Percentiles rank a stretch among this genome's conserved stretches.
phyloP scores from a whole-genome alignment of 2,797 vertebrate genomes.

The Sebastes umbrosus region DNA sequence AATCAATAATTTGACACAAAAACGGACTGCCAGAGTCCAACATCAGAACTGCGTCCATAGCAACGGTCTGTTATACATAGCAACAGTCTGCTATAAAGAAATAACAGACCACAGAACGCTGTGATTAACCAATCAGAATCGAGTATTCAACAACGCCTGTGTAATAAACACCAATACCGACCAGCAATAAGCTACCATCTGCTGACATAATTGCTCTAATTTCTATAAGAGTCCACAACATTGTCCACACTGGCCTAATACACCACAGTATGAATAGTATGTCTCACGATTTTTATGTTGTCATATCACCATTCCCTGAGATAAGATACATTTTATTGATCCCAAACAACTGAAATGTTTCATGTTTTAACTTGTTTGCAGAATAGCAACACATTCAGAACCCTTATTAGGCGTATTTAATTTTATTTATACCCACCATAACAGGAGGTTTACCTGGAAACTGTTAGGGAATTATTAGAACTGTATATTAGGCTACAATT shows the following conservation, averaged over 20 bases:
- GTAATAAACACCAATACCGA: neutral
- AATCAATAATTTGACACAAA: no score
- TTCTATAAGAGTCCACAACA: neutral
- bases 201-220: neutral
- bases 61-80: no score
- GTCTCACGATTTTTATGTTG: neutral
- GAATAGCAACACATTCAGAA: neutral
- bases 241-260: neutral
- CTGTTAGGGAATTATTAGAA: neutral
- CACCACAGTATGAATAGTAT: neutral
- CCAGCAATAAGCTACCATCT: neutral
- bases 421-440: neutral
- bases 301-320: neutral
- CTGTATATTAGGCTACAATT: neutral
- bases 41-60: no score
- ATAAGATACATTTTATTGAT: neutral
- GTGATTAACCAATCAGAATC: no score
- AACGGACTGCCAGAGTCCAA: rapidly evolving
- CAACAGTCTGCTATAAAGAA: no score
- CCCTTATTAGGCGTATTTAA: neutral
- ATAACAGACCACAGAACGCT: no score
- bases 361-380: neutral
- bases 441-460: neutral
- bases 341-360: neutral
- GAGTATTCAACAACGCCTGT: no score